Evolutionary conservation across 2,797 vertebrate genomes (phyloP).

Genomic region (Lithobates sylvaticus): DNA sequence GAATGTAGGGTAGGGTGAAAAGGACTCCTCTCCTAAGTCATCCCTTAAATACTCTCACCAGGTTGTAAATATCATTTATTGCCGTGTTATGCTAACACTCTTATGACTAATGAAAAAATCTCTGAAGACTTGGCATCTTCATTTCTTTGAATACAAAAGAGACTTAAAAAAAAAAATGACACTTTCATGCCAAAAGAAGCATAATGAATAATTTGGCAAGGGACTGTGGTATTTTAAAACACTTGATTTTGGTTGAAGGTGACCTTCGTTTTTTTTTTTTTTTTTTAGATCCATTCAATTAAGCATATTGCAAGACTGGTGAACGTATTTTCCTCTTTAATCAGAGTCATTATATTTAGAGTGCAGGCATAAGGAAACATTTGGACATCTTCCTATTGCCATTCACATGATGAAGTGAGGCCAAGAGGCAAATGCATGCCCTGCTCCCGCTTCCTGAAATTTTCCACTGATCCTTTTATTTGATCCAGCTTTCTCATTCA

Average conservation of each 20-base stretch:
- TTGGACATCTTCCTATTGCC: slow-evolving; percentile 46
- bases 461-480: slow-evolving; percentile 39
- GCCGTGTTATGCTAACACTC: not conserved
- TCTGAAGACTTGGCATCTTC: not conserved
- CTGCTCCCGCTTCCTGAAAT: slow-evolving; percentile 41
- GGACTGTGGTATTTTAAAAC: slow-evolving; percentile 14
- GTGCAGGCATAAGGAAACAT: slow-evolving; percentile 52
- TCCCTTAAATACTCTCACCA: not conserved
- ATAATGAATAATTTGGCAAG: slow-evolving; percentile 50
- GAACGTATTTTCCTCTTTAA: slow-evolving; percentile 28
- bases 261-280: slow-evolving; percentile 34
- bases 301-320: slow-evolving; percentile 20
- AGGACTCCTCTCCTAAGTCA: not conserved
- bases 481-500: slow-evolving; percentile 51
- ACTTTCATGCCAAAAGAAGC: slow-evolving; percentile 20
- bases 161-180: slow-evolving; percentile 9
- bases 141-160: slow-evolving; percentile 20
- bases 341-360: slow-evolving; percentile 21
- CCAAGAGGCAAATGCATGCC: slow-evolving; percentile 45
- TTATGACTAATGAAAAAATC: not conserved
- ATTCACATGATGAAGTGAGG: slow-evolving; percentile 45
- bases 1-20: no score
- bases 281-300: slow-evolving; percentile 34
- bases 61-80: not conserved
- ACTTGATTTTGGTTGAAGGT: slow-evolving; percentile 34